Conservation (phyloP, 2,797 vertebrate genomes). For the Lateolabrax maculatus region DNA sequence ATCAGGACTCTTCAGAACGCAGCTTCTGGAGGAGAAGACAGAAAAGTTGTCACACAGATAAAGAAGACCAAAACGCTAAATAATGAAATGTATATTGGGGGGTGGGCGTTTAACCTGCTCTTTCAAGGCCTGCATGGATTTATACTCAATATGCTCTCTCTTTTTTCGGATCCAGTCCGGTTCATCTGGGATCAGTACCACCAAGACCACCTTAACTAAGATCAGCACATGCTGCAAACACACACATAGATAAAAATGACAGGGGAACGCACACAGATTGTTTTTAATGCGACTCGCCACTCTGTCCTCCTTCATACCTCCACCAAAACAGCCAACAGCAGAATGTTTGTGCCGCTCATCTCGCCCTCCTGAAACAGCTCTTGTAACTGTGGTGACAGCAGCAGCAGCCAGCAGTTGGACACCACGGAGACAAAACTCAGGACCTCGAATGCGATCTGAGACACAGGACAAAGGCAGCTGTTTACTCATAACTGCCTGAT, state of each 20-base stretch:
- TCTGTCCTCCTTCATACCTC: constrained; percentile 77
- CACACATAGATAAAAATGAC: neutral
- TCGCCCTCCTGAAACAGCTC: constrained; percentile 66
- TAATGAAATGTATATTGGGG: too few relatives aligned
- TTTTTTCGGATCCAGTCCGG: constrained; percentile 85
- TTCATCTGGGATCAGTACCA: constrained; percentile 86
- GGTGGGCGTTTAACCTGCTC: constrained; percentile 71
- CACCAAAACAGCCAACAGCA: constrained; percentile 80
- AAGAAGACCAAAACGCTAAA: neutral
- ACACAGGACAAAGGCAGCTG: constrained; percentile 5
- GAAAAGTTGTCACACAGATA: neutral
- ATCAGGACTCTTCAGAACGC: constrained; percentile 44
- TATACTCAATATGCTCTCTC: constrained; percentile 84
- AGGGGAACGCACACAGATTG: neutral
- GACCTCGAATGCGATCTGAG: constrained; percentile 86
- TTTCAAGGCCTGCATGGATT: constrained; percentile 83
- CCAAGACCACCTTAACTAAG: constrained; percentile 81
- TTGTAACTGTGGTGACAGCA: constrained; percentile 83
- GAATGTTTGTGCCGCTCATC: constrained; percentile 69
- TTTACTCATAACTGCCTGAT: neutral
- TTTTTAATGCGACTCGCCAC: neutral
- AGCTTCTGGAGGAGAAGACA: constrained; percentile 53
- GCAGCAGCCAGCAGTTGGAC: constrained; percentile 89
- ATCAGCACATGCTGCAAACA: constrained; percentile 84
- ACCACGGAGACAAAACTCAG: constrained; percentile 87